Conservation (phyloP, 2,113 vertebrate species). For the Zosterops pallidus region DNA sequence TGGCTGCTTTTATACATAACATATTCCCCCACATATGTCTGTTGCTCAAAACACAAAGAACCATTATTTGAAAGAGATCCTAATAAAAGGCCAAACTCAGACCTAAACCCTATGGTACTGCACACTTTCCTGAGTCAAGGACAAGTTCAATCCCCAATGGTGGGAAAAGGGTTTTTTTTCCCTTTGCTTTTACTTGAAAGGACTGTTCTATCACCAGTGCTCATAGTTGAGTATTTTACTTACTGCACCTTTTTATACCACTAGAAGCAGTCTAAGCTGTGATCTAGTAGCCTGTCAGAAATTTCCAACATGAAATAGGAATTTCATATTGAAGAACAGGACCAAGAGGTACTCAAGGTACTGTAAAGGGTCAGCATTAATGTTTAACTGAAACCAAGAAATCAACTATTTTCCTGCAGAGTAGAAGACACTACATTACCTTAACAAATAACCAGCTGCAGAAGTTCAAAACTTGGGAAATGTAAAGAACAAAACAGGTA, state of each 20-base stretch:
- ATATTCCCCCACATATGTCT: background rate
- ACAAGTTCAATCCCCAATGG: background rate
- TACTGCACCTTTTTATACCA: background rate
- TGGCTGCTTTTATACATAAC: background rate
- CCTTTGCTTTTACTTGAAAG: background rate
- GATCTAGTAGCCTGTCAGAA: background rate
- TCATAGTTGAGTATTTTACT: background rate
- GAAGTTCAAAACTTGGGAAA: background rate
- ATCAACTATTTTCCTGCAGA: background rate
- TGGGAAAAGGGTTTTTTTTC: background rate
- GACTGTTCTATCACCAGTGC: background rate
- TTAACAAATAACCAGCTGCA: background rate
- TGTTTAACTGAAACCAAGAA: background rate
- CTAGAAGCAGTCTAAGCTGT: background rate
- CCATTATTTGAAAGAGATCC: background rate
- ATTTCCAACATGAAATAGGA: background rate
- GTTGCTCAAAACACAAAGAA: background rate
- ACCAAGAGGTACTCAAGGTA: background rate
- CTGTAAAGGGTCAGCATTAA: background rate
- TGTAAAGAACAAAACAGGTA: background rate
- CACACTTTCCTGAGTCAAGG: background rate
- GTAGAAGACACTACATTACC: background rate
- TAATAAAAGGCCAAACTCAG: background rate
- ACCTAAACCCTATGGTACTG: background rate
- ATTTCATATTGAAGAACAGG: background rate